Evolutionary conservation across 2,113 vertebrate species (phyloP), one percentile per base, ranked within the genome.

Genomic region (Malurus cyaneus): DNA sequence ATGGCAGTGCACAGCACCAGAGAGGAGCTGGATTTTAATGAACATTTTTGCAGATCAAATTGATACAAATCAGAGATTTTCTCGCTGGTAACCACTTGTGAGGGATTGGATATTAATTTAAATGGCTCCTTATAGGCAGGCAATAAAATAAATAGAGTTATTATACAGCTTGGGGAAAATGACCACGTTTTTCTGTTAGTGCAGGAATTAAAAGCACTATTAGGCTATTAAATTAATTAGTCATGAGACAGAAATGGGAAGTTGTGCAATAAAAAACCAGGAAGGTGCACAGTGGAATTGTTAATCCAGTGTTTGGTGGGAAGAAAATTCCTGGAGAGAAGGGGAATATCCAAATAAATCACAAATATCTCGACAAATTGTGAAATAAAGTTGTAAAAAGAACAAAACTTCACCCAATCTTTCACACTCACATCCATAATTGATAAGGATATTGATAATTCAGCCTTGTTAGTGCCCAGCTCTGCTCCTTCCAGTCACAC

Each of bases 21-120:
- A 64, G 81, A 78, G 88, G 60, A 29, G 14, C 7, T 76, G 39
- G 88, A 14, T 78, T 78, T 93, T 89, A 94, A 93, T 71, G 88
- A 91, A 69, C 17, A 0, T 42, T 69, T 71, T 36, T 91, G 59
- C 57, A 50, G 84, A 34, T 92, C n/a, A 34, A 89, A 64, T 62
- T 88, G 2, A 39, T 87, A 41, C 70, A 34, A 92, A 31, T 74
- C 95, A 84, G 86, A 17, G 39, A 46, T 96, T 92, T 85, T 23
- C 89, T 84, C 11, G 0, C 60, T 52, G 7, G 53, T 26, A 59
- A 76, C 31, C 31, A 2, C 28, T 82, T 82, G 66, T 70, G 70
- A 86, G 70, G 62, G 57, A 18, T 3, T 31, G 71, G 34, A 6
- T 50, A 42, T 89, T 84, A 69, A 89, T 96, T 91, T n/a, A 59